Base-by-base conservation (phyloP, 2,888 invertebrate species). In the Margaritifera margaritifera region DNA sequence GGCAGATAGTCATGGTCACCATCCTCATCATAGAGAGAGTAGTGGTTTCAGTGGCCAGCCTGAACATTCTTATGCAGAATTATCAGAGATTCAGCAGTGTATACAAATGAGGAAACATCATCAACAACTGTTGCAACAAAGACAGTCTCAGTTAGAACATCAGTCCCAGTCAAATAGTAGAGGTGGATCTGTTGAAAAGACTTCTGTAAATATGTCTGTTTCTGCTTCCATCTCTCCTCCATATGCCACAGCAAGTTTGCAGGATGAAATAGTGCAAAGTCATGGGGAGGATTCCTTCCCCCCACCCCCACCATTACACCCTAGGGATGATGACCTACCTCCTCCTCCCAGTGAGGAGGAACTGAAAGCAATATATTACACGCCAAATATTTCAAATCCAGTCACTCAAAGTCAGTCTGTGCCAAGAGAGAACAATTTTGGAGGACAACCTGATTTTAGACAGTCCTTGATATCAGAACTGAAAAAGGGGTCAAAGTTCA, bases 261-360 rank as follows among this genome's bases (percentile, higher is more conserved):
- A 42, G 2, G 42, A 15, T 42, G 42, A 42, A 42, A 42, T 11
- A 42, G 42, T 15, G 11, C 42, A 42, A 42, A 42, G 42, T 42
- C 11, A 15, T 8, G 42, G 15, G 42, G 42, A 42, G 42, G 11
- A 42, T 42, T 42, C n/a, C n/a, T n/a, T 42, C 42, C 42, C 42
- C 15, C 42, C 42, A 11, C 54, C 62, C 66, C 2, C 70, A 66
- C 62, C 69, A 69, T 31, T 67, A 71, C 25, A 68, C 69, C 65
- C 73, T 73, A 63, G 71, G 62, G 70, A 22, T 62, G 77, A 74
- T 58, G 85, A 86, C 64, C 75, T 87, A n/a, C 86, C 86, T 1
- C 82, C 84, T 11, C 86, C 86, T 27, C 86, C 86, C 3, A 81
- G 85, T n/a, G 83, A 74, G 42, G 86, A 82, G 25, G 86, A 87